A percentile compares a stretch with the other conserved stretches of the same genome.
phyloP scores from a whole-genome alignment of 2,113 vertebrate genomes.

The Ondatra zibethicus region DNA sequence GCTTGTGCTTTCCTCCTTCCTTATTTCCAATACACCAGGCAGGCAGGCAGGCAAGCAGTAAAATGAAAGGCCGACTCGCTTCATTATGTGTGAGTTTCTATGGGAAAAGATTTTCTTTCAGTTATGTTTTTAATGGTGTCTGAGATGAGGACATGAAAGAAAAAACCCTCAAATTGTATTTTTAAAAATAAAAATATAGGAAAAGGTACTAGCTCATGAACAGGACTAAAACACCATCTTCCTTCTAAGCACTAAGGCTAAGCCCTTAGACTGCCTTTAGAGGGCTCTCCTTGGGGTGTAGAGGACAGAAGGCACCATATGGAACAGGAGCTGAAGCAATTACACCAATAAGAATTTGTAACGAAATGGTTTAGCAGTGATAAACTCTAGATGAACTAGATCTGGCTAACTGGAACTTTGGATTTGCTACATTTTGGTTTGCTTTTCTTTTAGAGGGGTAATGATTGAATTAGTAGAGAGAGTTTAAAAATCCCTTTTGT shows the following conservation, averaged over 20 bases:
- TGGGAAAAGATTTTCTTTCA: slow-evolving; percentile 76
- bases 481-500: slow-evolving; percentile 8
- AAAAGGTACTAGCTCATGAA: slow-evolving; percentile 67
- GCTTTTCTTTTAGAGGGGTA: slow-evolving; percentile 39
- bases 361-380: slow-evolving; percentile 61
- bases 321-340: slow-evolving; percentile 40
- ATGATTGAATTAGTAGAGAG: neutral
- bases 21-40: slow-evolving; percentile 78
- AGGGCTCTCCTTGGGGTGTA: slow-evolving; percentile 46
- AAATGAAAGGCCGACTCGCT: slow-evolving; percentile 76
- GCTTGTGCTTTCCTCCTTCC: slow-evolving; percentile 79
- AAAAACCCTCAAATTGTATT: slow-evolving; percentile 68
- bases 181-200: slow-evolving; percentile 73
- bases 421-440: slow-evolving; percentile 20
- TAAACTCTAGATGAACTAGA: slow-evolving; percentile 54
- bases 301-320: slow-evolving; percentile 56
- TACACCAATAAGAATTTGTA: slow-evolving; percentile 47
- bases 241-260: neutral
- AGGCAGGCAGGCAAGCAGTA: slow-evolving; percentile 73
- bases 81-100: slow-evolving; percentile 81
- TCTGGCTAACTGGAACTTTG: slow-evolving; percentile 42
- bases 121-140: slow-evolving; percentile 69
- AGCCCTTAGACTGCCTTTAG: slow-evolving; percentile 41
- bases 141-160: slow-evolving; percentile 68
- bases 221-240: slow-evolving; percentile 44